phyloP scores from a whole-genome alignment of 2,797 vertebrate genomes.

The Brachymystax lenok region DNA sequence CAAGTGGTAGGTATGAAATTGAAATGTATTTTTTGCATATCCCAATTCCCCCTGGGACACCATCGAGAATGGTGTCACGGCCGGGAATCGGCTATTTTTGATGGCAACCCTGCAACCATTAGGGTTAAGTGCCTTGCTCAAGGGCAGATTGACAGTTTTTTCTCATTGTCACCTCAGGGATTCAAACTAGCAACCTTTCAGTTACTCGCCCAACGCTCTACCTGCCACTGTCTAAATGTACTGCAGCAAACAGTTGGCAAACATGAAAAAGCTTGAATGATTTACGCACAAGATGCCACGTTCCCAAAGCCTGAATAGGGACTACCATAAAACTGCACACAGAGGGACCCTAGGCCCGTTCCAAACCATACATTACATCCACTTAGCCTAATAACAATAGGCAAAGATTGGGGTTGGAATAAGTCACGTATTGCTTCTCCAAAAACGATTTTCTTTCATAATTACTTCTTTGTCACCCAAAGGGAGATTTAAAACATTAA shows the following conservation, averaged over 20 bases:
- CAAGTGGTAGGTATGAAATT: too few species aligned
- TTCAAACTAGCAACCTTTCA: too few species aligned
- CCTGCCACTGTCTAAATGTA: conserved; percentile 62
- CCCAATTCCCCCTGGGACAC: too few species aligned
- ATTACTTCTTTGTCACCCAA: conserved; percentile 33
- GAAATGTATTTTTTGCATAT: too few species aligned
- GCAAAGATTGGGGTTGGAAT: conserved; percentile 22
- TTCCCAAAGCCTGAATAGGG: conserved; percentile 63
- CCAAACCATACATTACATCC: conserved; percentile 24
- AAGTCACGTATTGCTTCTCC: conserved; percentile 29
- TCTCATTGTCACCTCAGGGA: conserved; percentile 45
- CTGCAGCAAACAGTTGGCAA: conserved; percentile 76
- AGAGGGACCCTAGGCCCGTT: conserved; percentile 11
- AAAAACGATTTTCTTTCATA: conserved; percentile 22
- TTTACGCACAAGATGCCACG: conserved; percentile 77
- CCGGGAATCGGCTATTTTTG: too few species aligned
- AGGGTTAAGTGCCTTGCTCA: too few species aligned
- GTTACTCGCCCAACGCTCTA: too few species aligned
- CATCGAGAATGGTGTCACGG: too few species aligned
- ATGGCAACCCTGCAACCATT: too few species aligned
- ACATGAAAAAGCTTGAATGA: conserved; percentile 76
- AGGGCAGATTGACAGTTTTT: neutral
- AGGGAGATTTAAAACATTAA: conserved; percentile 27
- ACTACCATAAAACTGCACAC: conserved; percentile 15
- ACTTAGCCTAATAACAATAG: conserved; percentile 32